These are phyloP conservation scores for Lithophane socia DNA, from an alignment of 2,888 invertebrate genomes.

Conservation along the genomic window DNA sequence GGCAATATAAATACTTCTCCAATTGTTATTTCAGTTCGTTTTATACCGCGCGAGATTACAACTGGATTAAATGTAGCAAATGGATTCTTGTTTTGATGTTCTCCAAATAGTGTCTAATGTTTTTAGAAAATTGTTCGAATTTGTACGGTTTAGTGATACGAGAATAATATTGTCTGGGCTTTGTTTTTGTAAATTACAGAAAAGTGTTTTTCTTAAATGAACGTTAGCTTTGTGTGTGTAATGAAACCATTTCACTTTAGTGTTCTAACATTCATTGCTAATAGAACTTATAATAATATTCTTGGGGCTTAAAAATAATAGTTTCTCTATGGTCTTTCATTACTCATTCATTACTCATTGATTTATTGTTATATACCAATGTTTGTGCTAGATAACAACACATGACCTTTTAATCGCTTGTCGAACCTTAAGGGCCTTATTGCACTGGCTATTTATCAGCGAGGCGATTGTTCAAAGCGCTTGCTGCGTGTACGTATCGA, in stretches of 20 bases:
- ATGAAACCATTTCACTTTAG: conserved; percentile 6
- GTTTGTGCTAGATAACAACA: background rate
- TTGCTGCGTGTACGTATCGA: too few relatives aligned
- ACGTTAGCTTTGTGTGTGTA: conserved; percentile 13
- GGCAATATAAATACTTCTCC: conserved; percentile 42
- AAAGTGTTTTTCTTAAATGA: conserved; percentile 21
- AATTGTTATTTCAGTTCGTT: conserved; percentile 62
- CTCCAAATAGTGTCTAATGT: conserved; percentile 42
- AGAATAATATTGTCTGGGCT: conserved; percentile 26
- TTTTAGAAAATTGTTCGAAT: conserved; percentile 46
- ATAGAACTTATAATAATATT: background rate
- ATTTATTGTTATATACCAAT: background rate
- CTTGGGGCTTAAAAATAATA: background rate
- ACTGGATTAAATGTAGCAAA: conserved; percentile 62
- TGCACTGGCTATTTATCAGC: too few relatives aligned
- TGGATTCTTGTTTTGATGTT: conserved; percentile 61
- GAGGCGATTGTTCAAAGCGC: too few relatives aligned
- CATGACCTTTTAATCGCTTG: background rate
- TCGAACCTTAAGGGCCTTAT: background rate
- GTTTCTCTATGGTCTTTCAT: background rate
- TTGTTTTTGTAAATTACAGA: conserved; percentile 23
- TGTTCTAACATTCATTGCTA: background rate
- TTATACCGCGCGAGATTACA: conserved; percentile 51
- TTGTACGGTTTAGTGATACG: conserved; percentile 43
- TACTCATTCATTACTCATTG: background rate